Conservation (phyloP, 2,888 invertebrate genomes). For the Agriopis leucophaearia region DNA sequence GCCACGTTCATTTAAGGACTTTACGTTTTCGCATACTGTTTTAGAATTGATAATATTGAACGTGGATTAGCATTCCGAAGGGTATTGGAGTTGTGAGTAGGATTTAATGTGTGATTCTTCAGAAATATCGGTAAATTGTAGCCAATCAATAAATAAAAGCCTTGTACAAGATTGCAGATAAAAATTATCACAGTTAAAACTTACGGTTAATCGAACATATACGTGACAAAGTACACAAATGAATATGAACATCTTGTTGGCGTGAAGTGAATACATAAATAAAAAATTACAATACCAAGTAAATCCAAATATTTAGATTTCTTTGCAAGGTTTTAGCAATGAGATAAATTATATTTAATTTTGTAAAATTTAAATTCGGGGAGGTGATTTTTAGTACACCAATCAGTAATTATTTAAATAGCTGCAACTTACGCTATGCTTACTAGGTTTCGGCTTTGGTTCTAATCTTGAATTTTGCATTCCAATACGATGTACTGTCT, state of each 20-base stretch:
- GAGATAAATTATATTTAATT: too few species aligned
- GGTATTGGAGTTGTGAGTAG: conserved; percentile 11
- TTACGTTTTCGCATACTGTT: conserved; percentile 19
- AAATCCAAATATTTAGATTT: not conserved
- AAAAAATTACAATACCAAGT: not conserved
- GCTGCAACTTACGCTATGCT: too few species aligned
- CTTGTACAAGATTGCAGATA: conserved; percentile 6
- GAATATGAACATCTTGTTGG: not conserved
- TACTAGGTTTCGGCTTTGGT: too few species aligned
- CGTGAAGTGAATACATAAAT: not conserved
- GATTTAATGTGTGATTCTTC: conserved; percentile 13
- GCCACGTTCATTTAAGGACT: conserved; percentile 23
- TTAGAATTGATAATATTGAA: conserved; percentile 20
- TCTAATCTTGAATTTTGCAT: too few species aligned
- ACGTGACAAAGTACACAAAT: not conserved
- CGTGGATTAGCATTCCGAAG: conserved; percentile 17
- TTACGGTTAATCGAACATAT: not conserved
- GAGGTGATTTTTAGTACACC: too few species aligned
- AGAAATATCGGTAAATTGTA: conserved; percentile 10
- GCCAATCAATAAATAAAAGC: not conserved
- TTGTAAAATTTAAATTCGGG: too few species aligned
- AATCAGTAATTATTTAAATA: too few species aligned
- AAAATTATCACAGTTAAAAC: not conserved
- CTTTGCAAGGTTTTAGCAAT: not conserved
- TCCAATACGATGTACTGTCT: too few species aligned